Conservation (phyloP, 2,113 vertebrate genomes). For the Scortum barcoo region DNA sequence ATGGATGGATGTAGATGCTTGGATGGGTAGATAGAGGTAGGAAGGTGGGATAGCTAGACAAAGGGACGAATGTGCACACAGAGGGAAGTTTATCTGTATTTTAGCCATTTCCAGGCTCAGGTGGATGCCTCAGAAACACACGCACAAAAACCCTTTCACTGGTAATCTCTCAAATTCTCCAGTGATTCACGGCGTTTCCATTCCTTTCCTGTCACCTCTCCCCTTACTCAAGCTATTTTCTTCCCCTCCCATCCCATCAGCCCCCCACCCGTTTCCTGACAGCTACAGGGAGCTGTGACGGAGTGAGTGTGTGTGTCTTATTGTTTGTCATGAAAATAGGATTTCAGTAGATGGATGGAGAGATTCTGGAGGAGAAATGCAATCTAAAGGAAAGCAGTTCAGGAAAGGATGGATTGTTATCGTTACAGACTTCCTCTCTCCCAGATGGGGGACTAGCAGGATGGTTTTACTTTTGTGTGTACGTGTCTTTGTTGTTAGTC, state of each 20-base stretch:
- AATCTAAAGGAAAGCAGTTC: conserved; percentile 71
- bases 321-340: conserved; percentile 82
- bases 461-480: conserved; percentile 43
- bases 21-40: background rate
- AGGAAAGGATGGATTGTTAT: conserved; percentile 76
- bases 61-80: background rate
- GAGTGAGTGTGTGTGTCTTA: conserved; percentile 75
- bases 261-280: conserved; percentile 41
- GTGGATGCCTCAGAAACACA: conserved; percentile 26
- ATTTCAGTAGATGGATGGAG: conserved; percentile 79
- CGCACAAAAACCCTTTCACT: conserved; percentile 19
- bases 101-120: conserved; percentile 27
- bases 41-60: background rate
- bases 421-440: conserved; percentile 53
- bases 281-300: conserved; percentile 72
- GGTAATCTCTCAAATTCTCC: conserved; percentile 61
- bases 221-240: conserved; percentile 54
- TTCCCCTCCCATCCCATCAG: conserved; percentile 20
- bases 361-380: conserved; percentile 76
- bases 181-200: conserved; percentile 55
- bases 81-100: conserved; percentile 15
- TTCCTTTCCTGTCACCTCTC: conserved; percentile 60
- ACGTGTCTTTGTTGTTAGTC: conserved; percentile 7
- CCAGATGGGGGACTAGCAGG: conserved; percentile 35
- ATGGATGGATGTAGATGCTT: background rate